Conservation (phyloP, 2,888 invertebrate genomes). For the Macropis europaea region DNA sequence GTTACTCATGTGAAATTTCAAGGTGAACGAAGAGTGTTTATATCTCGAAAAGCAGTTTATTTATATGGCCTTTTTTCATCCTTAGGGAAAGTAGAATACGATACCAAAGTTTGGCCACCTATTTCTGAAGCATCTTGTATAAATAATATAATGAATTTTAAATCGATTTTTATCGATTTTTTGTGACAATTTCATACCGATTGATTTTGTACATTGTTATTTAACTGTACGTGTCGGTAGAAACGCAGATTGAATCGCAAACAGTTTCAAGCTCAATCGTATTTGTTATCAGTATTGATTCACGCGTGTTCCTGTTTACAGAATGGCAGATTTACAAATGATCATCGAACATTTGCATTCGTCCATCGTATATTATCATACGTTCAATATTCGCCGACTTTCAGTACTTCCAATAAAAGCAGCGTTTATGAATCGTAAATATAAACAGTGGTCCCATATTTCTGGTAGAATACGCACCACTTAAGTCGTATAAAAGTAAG, state of each 20-base stretch:
- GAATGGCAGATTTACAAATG: background rate
- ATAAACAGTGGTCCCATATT: background rate
- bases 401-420: background rate
- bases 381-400: background rate
- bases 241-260: background rate
- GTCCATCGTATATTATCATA: background rate
- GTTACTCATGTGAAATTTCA: no score
- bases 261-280: background rate
- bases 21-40: no score
- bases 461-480: background rate
- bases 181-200: background rate
- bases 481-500: background rate
- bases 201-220: background rate
- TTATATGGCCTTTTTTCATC: no score
- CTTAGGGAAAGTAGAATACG: no score
- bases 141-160: no score
- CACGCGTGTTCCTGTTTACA: background rate
- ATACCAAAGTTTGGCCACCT: no score
- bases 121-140: no score
- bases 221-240: background rate
- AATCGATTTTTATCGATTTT: background rate
- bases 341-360: background rate
- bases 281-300: no score
- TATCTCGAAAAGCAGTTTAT: no score
- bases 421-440: slow-evolving; percentile 13